Evolutionary conservation across 2,113 vertebrate species (phyloP).

Genomic region (Planiliza haematocheilus): DNA sequence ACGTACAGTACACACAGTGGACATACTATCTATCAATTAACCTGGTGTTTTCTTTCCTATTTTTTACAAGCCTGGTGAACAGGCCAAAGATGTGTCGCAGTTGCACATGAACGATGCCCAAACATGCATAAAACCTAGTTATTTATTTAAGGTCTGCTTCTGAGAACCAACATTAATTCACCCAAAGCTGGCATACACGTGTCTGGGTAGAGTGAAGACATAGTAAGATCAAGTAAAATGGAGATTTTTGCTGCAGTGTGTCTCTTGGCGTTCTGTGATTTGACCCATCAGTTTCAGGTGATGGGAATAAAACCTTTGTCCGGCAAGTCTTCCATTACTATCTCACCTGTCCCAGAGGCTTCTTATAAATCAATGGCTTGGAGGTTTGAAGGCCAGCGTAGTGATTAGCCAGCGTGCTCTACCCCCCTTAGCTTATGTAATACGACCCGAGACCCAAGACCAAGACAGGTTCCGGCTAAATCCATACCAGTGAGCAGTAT

Average conservation of each 20-base stretch:
- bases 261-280: constrained; percentile 13
- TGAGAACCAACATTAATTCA: too few relatives aligned
- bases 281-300: constrained; percentile 21
- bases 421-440: constrained; percentile 16
- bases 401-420: constrained; percentile 18
- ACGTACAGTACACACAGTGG: too few relatives aligned
- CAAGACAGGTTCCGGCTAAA: constrained; percentile 18
- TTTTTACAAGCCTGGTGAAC: too few relatives aligned
- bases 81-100: too few relatives aligned
- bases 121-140: too few relatives aligned
- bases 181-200: too few relatives aligned
- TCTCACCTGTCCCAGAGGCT: constrained; percentile 33
- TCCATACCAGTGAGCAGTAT: constrained; percentile 29
- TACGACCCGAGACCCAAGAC: constrained; percentile 23
- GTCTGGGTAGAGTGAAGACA: too few relatives aligned
- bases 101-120: too few relatives aligned
- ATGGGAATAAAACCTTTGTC: constrained; percentile 42
- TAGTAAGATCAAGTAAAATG: too few relatives aligned
- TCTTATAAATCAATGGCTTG: constrained; percentile 50
- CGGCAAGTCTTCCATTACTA: constrained; percentile 34
- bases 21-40: too few relatives aligned
- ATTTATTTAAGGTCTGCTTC: too few relatives aligned
- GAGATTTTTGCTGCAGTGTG: background rate
- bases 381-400: constrained; percentile 33
- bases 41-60: too few relatives aligned